Percentiles rank a stretch among this genome's conserved stretches.
phyloP scores from a whole-genome alignment of 2,113 vertebrate genomes.

The Leuciscus idus region DNA sequence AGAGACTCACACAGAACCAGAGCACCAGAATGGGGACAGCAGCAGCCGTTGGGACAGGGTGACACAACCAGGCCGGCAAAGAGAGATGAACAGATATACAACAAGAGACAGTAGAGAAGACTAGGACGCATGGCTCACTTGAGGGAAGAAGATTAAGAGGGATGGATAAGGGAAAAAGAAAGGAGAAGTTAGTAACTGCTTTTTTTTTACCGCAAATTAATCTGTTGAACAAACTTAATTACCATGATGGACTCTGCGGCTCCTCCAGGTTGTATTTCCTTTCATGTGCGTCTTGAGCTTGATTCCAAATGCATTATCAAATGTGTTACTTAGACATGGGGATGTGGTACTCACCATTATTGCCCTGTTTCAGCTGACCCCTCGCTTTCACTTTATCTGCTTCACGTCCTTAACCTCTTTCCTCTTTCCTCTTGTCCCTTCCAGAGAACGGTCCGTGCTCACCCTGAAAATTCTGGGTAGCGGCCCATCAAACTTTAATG shows the following conservation, averaged over 20 bases:
- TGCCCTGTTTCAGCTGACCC: constrained; percentile 52
- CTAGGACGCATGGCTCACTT: constrained; percentile 74
- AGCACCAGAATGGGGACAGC: constrained; percentile 69
- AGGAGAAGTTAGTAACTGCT: constrained; percentile 21
- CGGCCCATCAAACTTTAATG: constrained; percentile 78
- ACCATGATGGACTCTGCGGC: background rate
- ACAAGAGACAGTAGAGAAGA: constrained; percentile 65
- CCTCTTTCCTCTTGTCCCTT: constrained; percentile 31
- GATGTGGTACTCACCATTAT: constrained; percentile 62
- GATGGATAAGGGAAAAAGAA: background rate
- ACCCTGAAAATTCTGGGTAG: constrained; percentile 66
- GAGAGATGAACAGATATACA: constrained; percentile 66
- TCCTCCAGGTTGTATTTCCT: constrained; percentile 6
- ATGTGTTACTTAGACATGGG: background rate
- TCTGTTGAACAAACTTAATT: background rate
- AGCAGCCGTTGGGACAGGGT: constrained; percentile 76
- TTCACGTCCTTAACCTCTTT: constrained; percentile 27
- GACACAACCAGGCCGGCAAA: constrained; percentile 50
- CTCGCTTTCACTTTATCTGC: constrained; percentile 21
- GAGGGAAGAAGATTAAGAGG: constrained; percentile 37
- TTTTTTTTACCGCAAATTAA: background rate
- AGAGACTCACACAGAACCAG: constrained; percentile 77
- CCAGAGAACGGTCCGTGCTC: constrained; percentile 50
- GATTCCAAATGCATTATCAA: background rate
- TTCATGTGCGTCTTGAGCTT: background rate